These are phyloP conservation scores for Hyles euphorbiae DNA, from an alignment of 1,140 invertebrate genomes.

Conservation along the genomic window DNA sequence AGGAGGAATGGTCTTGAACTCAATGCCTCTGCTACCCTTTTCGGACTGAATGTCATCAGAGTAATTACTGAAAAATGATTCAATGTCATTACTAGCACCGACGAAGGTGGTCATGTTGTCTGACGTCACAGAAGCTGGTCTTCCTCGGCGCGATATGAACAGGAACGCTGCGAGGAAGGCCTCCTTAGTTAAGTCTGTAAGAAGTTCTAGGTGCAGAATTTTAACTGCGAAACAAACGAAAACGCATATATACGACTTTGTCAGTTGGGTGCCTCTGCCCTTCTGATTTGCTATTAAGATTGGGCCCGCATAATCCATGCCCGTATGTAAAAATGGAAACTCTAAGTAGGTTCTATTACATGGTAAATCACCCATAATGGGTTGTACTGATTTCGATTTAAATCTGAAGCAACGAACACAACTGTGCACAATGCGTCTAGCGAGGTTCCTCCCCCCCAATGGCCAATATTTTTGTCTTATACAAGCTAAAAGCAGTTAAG, in stretches of 20 bases:
- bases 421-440: not conserved
- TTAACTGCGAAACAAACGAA: not conserved
- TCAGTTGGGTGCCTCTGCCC: not conserved
- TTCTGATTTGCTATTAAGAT: not conserved
- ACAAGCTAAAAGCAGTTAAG: no score
- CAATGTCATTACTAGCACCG: no score
- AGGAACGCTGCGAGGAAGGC: no score
- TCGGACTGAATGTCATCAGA: not conserved
- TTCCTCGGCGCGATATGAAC: no score
- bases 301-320: not conserved
- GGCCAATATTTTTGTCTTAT: conserved; percentile 2
- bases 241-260: not conserved
- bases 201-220: not conserved
- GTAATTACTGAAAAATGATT: not conserved
- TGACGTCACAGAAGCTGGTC: no score
- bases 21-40: not conserved
- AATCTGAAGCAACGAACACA: conserved; percentile 1
- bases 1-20: not conserved
- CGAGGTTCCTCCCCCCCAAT: not conserved
- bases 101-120: no score
- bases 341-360: not conserved
- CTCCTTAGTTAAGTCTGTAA: no score
- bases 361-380: not conserved
- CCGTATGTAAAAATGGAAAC: not conserved
- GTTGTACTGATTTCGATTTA: conserved; percentile 5